Base-by-base conservation (phyloP, 1,140 invertebrate species). In the Neodiprion lecontei region DNA sequence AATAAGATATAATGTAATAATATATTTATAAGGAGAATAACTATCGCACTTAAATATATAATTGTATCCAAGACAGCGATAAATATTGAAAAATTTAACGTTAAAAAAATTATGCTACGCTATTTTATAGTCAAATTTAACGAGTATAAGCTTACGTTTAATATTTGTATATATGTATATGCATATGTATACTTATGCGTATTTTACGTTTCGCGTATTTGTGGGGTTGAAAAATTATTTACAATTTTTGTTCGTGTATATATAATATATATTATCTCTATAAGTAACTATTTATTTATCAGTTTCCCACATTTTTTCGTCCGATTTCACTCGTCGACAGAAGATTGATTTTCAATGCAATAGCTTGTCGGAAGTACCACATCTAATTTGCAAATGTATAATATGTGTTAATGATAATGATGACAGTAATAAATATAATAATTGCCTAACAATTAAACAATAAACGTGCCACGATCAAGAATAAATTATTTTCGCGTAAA, bases 111-210 rank as follows among this genome's bases (percentile, higher is more conserved):
- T 17, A 14, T n/a, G 68, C 28, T 69, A 69, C 9, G n/a, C 28
- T n/a, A 69, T 12, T 17, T 21, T 69, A 14, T 17, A 69, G 68
- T 14, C 12, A 69, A 69, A 69, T 28, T 14, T 69, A 69, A 69
- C 68, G 28, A 9, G 23, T 14, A 40, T 69, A 28, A 69, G 23
- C 12, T 14, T 28, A 28, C 68, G 1, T 69, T 28, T 12, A 69
- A 69, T 5, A 12, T 14, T 12, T 28, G 68, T 12, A n/a, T 69
- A 4, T 17, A n/a, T 12, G 4, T 14, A n/a, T 21, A 17, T 28
- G 10, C 21, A 4, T 17, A n/a, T 12, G 4, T 14, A n/a, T 21
- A 17, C 17, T 21, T 28, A 40, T 40, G 5, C 5, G 28, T 40
- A 40, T 40, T 40, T 40, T 40, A 40, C 28, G 28, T 40, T 40